Base-by-base conservation (phyloP, 1,140 invertebrate genomes). In the Ephestia elutella region DNA sequence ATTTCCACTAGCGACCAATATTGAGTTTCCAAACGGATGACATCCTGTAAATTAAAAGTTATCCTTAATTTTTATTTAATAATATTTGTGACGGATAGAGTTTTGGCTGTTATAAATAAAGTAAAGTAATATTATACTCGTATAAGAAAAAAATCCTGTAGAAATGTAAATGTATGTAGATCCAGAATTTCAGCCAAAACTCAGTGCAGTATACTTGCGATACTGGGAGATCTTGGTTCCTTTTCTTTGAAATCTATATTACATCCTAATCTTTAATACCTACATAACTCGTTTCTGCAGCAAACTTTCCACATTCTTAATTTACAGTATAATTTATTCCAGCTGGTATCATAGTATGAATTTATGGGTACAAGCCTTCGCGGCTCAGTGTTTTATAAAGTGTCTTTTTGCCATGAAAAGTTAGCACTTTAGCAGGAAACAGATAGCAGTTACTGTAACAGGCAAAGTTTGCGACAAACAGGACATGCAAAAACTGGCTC, bases 1-100 rank as follows among this genome's bases (percentile, higher is more conserved):
- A 97, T 95, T 76, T 97, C 96, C 18, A 98, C 94, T 58, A 97
- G 86, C 0, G 95, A 95, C 96, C 96, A 97, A 87, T 97, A 97
- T 79, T 97, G 95, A 1, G 96, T 96, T 89, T 98, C 96, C 73
- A 98, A 89, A 62, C 96, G 93, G 65, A 97, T 96, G 10, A 98
- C 96, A 73, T 97, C 95, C 95, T 97, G 80, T 50, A 91, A 90
- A 56, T 35, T 38, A 38, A 38, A 13, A 11, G 13, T 13, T 7
- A 2, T 38, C 2, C 32, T 2, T 28, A 7, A 38, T 38, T n/a
- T n/a, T n/a, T n/a, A n/a, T n/a, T n/a, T n/a, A n/a, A n/a, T n/a
- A n/a, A n/a, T n/a, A n/a, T n/a, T n/a, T n/a, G n/a, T n/a, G n/a
- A n/a, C n/a, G n/a, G n/a, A n/a, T n/a, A n/a, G n/a, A n/a, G n/a